A percentile compares a stretch with the other conserved stretches of the same genome.
Evolutionary conservation across 2,888 invertebrate genomes (phyloP).

Genomic region (Leistus spinibarbis): DNA sequence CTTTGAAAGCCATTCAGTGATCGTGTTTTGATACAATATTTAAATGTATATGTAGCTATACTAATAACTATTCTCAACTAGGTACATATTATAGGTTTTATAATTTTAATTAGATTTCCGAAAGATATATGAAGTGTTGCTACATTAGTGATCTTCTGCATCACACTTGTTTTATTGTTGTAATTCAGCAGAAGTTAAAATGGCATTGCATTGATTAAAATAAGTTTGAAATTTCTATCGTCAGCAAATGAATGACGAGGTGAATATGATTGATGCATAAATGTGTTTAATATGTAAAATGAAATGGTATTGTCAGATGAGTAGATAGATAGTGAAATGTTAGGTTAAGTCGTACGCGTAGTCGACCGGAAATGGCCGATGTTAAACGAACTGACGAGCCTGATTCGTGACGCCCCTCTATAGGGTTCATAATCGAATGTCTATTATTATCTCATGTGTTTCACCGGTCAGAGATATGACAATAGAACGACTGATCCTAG

Average conservation of each 20-base stretch:
- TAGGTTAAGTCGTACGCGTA: too few species aligned
- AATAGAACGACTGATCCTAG: constrained; percentile 51
- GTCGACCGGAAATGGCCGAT: not conserved
- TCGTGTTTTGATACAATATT: not conserved
- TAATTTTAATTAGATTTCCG: not conserved
- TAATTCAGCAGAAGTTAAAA: too few species aligned
- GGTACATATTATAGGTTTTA: too few species aligned
- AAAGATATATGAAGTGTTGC: constrained; percentile 2
- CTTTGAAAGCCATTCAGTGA: not conserved
- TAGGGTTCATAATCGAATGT: constrained; percentile 28
- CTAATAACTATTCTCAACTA: too few species aligned
- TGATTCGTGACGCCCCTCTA: not conserved
- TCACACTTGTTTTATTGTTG: too few species aligned
- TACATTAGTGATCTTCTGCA: constrained; percentile 18
- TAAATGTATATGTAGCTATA: not conserved
- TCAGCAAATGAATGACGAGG: too few species aligned
- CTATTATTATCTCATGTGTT: constrained; percentile 50
- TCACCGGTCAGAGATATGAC: constrained; percentile 49
- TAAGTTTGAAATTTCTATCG: too few species aligned
- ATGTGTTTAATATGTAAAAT: too few species aligned
- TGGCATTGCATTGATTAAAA: too few species aligned
- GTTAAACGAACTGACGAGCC: not conserved
- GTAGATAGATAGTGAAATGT: too few species aligned
- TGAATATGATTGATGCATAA: too few species aligned
- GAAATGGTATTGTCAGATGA: too few species aligned